A percentile compares a stretch with the other conserved stretches of the same genome.
Evolutionary conservation across 2,113 vertebrate species (phyloP).

Genomic region (Rousettus leschenaultii): DNA sequence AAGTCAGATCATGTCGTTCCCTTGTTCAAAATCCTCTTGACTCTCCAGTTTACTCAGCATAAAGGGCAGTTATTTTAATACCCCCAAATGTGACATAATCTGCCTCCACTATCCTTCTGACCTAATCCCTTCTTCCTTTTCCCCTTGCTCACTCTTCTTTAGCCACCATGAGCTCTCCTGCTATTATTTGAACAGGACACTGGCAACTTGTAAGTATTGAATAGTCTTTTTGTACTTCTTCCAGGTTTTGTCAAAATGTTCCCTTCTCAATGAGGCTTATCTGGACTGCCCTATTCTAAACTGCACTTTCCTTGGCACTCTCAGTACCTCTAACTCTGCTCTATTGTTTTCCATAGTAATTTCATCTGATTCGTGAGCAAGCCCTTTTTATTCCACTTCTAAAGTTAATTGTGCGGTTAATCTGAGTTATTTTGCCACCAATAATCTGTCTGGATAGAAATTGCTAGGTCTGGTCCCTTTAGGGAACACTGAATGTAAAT

Average conservation of each 20-base stretch:
- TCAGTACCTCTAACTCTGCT: not conserved
- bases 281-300: not conserved
- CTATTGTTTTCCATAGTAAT: not conserved
- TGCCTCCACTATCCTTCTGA: not conserved
- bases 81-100: not conserved
- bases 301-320: not conserved
- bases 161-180: not conserved
- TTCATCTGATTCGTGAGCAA: not conserved
- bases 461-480: not conserved
- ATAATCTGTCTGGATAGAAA: not conserved
- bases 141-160: not conserved
- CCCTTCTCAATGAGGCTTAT: not conserved
- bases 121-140: not conserved
- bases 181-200: not conserved
- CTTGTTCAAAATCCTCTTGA: not conserved
- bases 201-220: not conserved
- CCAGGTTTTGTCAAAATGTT: not conserved
- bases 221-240: not conserved
- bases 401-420: constrained; percentile 1
- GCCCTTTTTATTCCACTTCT: not conserved
- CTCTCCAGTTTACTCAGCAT: not conserved
- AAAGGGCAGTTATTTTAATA: not conserved
- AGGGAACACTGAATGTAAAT: not conserved
- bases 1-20: not conserved
- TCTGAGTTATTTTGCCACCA: constrained; percentile 13